These are phyloP conservation scores for Loxodonta africana DNA, from an alignment of 2,113 vertebrate genomes.

Conservation along the genomic window DNA sequence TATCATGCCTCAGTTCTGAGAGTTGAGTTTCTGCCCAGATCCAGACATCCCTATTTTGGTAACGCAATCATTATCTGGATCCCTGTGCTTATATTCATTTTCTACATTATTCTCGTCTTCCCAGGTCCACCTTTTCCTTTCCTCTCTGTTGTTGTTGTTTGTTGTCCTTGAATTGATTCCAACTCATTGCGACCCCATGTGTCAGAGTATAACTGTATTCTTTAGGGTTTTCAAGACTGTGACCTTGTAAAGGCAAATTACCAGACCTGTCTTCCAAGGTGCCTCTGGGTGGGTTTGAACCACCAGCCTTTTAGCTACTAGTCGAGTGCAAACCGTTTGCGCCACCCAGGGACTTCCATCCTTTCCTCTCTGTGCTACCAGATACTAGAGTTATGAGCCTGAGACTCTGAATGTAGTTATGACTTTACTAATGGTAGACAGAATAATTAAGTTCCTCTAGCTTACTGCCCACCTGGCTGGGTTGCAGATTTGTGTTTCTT, in stretches of 20 bases:
- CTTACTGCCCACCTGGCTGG: not conserved
- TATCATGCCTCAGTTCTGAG: not conserved
- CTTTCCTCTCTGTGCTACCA: not conserved
- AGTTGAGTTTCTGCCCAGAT: not conserved
- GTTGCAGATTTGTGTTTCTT: not conserved
- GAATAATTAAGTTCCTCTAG: not conserved
- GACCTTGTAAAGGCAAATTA: too few relatives aligned
- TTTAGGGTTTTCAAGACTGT: too few relatives aligned
- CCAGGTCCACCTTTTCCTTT: not conserved
- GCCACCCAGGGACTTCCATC: not conserved
- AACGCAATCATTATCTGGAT: not conserved
- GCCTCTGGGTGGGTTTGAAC: not conserved
- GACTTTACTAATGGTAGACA: not conserved
- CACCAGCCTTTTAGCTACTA: not conserved
- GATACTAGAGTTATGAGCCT: not conserved
- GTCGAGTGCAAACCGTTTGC: not conserved
- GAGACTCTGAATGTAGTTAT: not conserved
- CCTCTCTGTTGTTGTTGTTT: too few relatives aligned
- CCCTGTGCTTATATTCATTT: not conserved
- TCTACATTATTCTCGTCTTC: not conserved
- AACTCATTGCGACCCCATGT: too few relatives aligned
- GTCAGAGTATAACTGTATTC: too few relatives aligned
- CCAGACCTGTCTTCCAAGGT: too few relatives aligned
- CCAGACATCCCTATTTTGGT: not conserved
- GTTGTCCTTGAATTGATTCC: too few relatives aligned